These are phyloP conservation scores for Druon quercuslanigerum DNA, from an alignment of 1,140 invertebrate genomes.

Conservation along the genomic window DNA sequence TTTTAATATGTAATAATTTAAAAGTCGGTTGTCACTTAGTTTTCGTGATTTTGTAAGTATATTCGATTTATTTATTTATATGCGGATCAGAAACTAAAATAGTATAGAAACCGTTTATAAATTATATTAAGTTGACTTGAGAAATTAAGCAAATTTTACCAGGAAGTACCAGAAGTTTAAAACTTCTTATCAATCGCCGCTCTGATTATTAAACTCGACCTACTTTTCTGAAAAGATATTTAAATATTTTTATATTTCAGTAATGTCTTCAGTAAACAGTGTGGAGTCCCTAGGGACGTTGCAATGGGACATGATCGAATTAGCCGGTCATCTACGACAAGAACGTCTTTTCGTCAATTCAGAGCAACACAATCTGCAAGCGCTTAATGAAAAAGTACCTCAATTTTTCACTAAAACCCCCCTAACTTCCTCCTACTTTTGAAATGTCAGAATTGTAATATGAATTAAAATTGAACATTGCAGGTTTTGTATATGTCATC, in stretches of 20 bases:
- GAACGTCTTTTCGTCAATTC: slow-evolving; percentile 84
- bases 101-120: too few species aligned
- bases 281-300: slow-evolving; percentile 67
- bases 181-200: too few species aligned
- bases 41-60: background rate
- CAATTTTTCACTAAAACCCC: background rate
- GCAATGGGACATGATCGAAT: slow-evolving; percentile 81
- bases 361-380: slow-evolving; percentile 83
- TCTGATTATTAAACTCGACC: too few species aligned
- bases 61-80: background rate
- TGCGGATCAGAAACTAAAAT: too few species aligned
- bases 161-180: too few species aligned
- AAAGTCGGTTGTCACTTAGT: background rate
- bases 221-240: background rate
- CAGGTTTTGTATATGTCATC: slow-evolving; percentile 80
- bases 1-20: too few species aligned
- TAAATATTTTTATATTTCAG: slow-evolving; percentile 47
- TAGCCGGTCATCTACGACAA: slow-evolving; percentile 82
- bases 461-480: slow-evolving; percentile 38
- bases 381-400: slow-evolving; percentile 82
- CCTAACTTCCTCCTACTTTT: background rate
- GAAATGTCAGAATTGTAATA: slow-evolving; percentile 30
- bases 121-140: too few species aligned
- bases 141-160: too few species aligned
- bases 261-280: slow-evolving; percentile 72